phyloP scores from a whole-genome alignment of 2,888 invertebrate genomes.

The Epsilonema sp. region DNA sequence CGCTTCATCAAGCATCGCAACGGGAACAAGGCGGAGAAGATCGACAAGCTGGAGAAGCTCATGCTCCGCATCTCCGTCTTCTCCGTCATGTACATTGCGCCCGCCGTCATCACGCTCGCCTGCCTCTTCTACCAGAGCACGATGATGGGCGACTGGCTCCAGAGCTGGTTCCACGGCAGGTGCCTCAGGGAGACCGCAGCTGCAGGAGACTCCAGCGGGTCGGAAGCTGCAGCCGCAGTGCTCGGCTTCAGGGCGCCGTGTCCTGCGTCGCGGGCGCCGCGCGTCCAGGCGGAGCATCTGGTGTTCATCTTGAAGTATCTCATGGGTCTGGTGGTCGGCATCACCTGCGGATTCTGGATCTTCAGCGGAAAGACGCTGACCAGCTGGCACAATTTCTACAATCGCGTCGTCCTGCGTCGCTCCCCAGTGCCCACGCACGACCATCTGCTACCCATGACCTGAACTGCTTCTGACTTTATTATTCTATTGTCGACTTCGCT shows the following conservation, averaged over 20 bases:
- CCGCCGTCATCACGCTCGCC: slow-evolving; percentile 19
- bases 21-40: slow-evolving; percentile 45
- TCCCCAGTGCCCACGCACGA: neutral
- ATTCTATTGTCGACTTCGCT: no score
- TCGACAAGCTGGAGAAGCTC: slow-evolving; percentile 55
- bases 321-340: slow-evolving; percentile 80
- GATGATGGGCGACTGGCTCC: slow-evolving; percentile 51
- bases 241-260: slow-evolving; percentile 12
- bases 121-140: slow-evolving; percentile 60
- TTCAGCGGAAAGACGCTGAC: slow-evolving; percentile 85
- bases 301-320: slow-evolving; percentile 44
- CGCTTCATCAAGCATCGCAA: slow-evolving; percentile 73
- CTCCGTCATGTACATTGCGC: slow-evolving; percentile 62
- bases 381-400: slow-evolving; percentile 45
- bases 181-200: neutral
- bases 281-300: slow-evolving; percentile 12
- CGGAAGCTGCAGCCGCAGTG: slow-evolving; percentile 2
- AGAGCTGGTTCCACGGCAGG: slow-evolving; percentile 4
- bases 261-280: neutral
- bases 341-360: slow-evolving; percentile 89
- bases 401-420: neutral
- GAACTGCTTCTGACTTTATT: no score
- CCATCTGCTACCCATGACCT: neutral
- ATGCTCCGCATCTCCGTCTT: slow-evolving; percentile 69
- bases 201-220: neutral